A percentile compares a stretch with the other conserved stretches of the same genome.
These are phyloP conservation scores for Tretioscincus oriximinensis DNA, from an alignment of 2,113 vertebrate genomes.

Conservation along the genomic window DNA sequence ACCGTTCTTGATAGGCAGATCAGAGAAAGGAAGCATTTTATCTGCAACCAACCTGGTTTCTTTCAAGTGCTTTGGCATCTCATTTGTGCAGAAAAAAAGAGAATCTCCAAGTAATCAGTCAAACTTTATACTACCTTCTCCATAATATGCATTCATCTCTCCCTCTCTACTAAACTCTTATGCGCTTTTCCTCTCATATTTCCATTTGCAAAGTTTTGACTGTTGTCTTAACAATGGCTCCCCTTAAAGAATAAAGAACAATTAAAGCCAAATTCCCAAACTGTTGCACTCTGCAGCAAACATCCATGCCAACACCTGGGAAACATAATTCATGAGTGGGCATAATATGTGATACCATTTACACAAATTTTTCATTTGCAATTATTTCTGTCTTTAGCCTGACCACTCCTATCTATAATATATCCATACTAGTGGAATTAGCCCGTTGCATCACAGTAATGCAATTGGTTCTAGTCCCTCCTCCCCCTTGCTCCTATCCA, in stretches of 20 bases:
- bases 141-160: neutral
- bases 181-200: neutral
- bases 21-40: neutral
- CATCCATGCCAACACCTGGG: no score
- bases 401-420: no score
- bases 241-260: neutral
- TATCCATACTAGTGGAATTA: no score
- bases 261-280: neutral
- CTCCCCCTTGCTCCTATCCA: no score
- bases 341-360: no score
- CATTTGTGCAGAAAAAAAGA: neutral
- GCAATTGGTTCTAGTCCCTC: no score
- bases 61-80: conserved; percentile 12
- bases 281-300: neutral
- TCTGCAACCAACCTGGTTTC: conserved; percentile 13
- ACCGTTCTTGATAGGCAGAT: conserved; percentile 3
- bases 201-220: neutral
- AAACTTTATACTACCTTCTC: neutral
- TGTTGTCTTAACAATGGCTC: neutral
- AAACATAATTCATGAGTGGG: no score
- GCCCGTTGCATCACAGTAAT: no score
- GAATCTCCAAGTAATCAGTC: conserved; percentile 1
- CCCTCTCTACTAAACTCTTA: neutral
- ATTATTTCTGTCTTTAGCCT: no score
- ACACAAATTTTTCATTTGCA: no score